Evolutionary conservation across 2,888 invertebrate genomes (phyloP).

Genomic region (Acleris holmiana): DNA sequence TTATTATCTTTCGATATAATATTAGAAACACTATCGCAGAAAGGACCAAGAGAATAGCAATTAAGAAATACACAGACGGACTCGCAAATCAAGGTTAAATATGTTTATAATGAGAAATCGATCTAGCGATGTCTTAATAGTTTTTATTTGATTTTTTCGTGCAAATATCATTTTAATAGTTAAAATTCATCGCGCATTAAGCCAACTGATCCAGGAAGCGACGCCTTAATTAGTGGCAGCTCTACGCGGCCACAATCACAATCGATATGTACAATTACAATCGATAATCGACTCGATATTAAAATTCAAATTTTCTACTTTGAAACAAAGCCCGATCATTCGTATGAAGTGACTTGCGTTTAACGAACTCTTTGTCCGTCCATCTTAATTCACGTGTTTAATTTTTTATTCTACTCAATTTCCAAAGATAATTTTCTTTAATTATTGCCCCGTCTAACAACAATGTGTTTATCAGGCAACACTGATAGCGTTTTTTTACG

Average conservation of each 20-base stretch:
- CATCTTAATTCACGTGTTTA: constrained; percentile 69
- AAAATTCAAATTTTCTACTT: constrained; percentile 73
- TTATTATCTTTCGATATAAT: no score
- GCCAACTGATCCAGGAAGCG: constrained; percentile 29
- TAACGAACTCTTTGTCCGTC: constrained; percentile 67
- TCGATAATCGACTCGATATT: constrained; percentile 66
- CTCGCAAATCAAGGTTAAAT: no score
- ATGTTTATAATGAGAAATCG: no score
- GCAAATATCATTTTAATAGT: constrained; percentile 7
- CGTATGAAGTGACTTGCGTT: constrained; percentile 83
- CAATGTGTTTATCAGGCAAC: constrained; percentile 38
- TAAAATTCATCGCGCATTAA: constrained; percentile 27
- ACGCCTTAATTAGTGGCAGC: constrained; percentile 70
- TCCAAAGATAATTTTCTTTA: constrained; percentile 74
- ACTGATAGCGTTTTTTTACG: constrained; percentile 37
- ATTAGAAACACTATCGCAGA: no score
- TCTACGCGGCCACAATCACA: constrained; percentile 51
- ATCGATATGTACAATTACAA: constrained; percentile 66
- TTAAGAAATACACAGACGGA: no score
- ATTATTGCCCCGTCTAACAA: constrained; percentile 56
- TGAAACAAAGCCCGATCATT: constrained; percentile 80
- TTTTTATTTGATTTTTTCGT: constrained; percentile 1
- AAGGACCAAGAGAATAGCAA: no score
- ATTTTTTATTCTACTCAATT: constrained; percentile 61
- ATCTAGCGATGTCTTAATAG: neutral